These are phyloP conservation scores for Seriola aureovittata DNA, from an alignment of 2,113 vertebrate genomes.

Conservation along the genomic window DNA sequence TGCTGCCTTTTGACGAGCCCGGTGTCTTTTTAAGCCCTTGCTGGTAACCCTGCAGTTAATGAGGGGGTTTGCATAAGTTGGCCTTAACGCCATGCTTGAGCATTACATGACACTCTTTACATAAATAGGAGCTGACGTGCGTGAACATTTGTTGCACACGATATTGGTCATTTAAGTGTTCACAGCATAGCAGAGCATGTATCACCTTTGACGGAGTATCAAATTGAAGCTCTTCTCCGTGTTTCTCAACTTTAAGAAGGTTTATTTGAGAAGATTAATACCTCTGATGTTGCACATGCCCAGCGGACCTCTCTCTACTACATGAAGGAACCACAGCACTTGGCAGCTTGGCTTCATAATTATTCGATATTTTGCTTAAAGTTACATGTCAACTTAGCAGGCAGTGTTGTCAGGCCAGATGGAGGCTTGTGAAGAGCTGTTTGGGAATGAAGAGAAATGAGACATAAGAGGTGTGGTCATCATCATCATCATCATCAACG, in stretches of 20 bases:
- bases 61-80: conserved; percentile 53
- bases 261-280: conserved; percentile 46
- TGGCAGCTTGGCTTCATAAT: conserved; percentile 58
- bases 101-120: conserved; percentile 46
- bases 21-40: conserved; percentile 45
- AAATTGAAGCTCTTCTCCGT: conserved; percentile 19
- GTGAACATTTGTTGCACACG: conserved; percentile 21
- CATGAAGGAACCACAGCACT: conserved; percentile 25
- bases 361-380: conserved; percentile 50
- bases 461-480: conserved; percentile 73
- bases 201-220: conserved; percentile 34
- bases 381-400: conserved; percentile 58
- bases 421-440: conserved; percentile 56
- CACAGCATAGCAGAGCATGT: neutral
- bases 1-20: conserved; percentile 50
- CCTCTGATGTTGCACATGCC: conserved; percentile 29
- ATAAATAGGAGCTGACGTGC: conserved; percentile 48
- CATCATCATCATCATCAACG: conserved; percentile 58
- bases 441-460: conserved; percentile 56
- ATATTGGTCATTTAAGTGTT: conserved; percentile 31
- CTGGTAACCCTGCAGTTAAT: conserved; percentile 54
- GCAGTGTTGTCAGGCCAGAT: conserved; percentile 49
- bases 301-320: conserved; percentile 5
- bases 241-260: conserved; percentile 15
- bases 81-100: conserved; percentile 41